Percentiles rank a stretch among this genome's conserved stretches.
phyloP scores from a whole-genome alignment of 1,140 invertebrate genomes.

The Brachionus koreanus region DNA sequence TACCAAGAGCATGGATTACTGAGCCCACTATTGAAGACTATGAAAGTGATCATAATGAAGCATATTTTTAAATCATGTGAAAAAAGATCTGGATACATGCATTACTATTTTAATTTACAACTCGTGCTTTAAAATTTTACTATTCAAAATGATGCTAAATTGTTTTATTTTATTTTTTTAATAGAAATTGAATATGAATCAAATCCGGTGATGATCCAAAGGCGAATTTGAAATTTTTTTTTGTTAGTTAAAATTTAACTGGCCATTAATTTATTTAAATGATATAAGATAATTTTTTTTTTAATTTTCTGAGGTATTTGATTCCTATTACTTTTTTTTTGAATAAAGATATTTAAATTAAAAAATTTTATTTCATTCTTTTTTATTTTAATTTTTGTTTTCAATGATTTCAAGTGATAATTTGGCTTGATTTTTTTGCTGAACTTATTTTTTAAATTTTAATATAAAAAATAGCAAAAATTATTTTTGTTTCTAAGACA shows the following conservation, averaged over 20 bases:
- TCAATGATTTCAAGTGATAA: too few relatives aligned
- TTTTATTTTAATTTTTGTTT: background rate
- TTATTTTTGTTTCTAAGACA: too few relatives aligned
- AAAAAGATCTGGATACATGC: background rate
- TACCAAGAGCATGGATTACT: constrained; percentile 9
- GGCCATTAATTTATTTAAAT: background rate
- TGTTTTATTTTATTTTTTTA: background rate
- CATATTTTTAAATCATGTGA: background rate
- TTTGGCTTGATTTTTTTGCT: too few relatives aligned
- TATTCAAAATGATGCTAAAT: background rate
- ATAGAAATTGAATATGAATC: background rate
- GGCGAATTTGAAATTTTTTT: background rate
- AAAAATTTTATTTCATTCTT: background rate
- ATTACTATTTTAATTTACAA: background rate
- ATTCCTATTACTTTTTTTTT: background rate
- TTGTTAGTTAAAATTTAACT: background rate
- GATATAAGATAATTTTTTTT: background rate
- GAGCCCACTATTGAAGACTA: background rate
- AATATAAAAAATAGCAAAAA: too few relatives aligned
- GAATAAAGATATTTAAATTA: background rate
- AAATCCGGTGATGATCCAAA: background rate
- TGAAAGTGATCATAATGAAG: constrained; percentile 7
- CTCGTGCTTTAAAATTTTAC: background rate
- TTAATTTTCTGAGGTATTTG: background rate
- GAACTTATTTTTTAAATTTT: too few relatives aligned